phyloP scores from a whole-genome alignment of 2,888 invertebrate species.

The Palloptera scutellata region DNA sequence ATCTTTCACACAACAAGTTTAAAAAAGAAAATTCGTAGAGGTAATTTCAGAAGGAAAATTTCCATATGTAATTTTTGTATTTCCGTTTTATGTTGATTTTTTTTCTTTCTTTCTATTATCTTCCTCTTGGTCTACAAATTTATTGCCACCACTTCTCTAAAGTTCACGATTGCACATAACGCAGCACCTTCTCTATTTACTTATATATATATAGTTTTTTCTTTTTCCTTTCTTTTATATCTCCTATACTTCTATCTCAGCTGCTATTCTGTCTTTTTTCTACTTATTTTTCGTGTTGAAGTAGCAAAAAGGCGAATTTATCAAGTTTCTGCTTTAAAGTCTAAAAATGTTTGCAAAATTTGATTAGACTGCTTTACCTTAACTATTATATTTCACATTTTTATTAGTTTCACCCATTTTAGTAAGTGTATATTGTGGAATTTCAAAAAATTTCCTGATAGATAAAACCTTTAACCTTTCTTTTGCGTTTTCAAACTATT shows the following conservation, averaged over 20 bases:
- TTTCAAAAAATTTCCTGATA: neutral
- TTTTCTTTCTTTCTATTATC: neutral
- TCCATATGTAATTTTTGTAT: neutral
- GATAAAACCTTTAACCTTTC: too few species aligned
- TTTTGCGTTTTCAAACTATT: too few species aligned
- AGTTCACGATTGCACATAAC: neutral
- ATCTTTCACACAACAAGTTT: neutral
- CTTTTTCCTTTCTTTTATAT: neutral
- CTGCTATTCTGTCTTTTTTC: neutral
- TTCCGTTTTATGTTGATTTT: constrained; percentile 1
- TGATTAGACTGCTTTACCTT: neutral
- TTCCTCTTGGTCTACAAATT: neutral
- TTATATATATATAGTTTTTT: neutral
- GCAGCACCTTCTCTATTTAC: neutral
- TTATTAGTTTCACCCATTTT: neutral
- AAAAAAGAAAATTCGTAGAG: too few species aligned
- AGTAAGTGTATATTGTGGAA: constrained; percentile 5
- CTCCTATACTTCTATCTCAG: neutral
- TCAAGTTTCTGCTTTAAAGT: neutral
- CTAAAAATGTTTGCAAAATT: constrained; percentile 6
- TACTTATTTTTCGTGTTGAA: too few species aligned
- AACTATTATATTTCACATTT: constrained; percentile 1
- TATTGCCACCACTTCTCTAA: neutral
- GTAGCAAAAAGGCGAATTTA: neutral
- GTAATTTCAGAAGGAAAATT: neutral